Conservation (phyloP, 2,113 vertebrate species). For the Tyrannus savana region DNA sequence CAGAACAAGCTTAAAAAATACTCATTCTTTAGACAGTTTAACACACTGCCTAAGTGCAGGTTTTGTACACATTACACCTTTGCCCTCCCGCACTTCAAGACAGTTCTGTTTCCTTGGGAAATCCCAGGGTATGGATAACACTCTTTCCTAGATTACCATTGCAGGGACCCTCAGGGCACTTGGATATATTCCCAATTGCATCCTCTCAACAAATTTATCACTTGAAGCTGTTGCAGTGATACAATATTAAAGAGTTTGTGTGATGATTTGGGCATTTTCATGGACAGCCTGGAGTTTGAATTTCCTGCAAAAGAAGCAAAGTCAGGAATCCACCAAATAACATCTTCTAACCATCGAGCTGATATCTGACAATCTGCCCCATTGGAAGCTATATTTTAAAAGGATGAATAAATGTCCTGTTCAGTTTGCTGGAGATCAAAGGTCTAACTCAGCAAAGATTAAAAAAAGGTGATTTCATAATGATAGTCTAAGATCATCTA, state of each 20-base stretch:
- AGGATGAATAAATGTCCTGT: background rate
- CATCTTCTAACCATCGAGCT: background rate
- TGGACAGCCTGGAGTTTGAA: background rate
- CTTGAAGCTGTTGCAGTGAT: background rate
- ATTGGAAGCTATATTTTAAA: background rate
- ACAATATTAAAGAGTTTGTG: background rate
- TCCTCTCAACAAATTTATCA: background rate
- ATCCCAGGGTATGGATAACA: background rate
- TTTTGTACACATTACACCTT: background rate
- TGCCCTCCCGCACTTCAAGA: background rate
- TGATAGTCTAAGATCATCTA: background rate
- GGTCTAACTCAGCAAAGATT: background rate
- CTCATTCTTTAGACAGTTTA: background rate
- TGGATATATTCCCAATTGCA: background rate
- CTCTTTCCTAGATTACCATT: accelerated
- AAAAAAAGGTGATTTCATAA: background rate
- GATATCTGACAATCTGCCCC: background rate
- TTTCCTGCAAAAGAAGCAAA: background rate
- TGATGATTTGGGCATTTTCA: background rate
- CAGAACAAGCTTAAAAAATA: background rate
- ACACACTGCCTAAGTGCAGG: background rate
- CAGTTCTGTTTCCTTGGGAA: background rate
- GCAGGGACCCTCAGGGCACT: background rate
- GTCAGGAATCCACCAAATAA: background rate
- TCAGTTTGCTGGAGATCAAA: background rate